These are phyloP conservation scores for Lycaon pictus DNA, from an alignment of 2,113 vertebrate genomes.

Conservation along the genomic window DNA sequence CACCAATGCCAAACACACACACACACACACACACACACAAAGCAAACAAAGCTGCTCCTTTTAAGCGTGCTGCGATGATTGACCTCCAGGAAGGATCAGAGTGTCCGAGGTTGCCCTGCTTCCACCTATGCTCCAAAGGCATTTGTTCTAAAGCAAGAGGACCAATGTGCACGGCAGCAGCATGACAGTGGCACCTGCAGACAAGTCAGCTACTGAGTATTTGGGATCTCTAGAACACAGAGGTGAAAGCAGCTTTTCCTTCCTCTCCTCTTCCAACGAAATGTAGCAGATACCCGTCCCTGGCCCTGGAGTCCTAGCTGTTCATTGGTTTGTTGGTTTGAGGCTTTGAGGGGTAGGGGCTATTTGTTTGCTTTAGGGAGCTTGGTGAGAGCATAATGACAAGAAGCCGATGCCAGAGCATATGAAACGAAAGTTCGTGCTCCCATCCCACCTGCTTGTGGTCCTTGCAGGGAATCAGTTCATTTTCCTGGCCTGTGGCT, in stretches of 20 bases:
- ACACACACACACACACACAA: neutral
- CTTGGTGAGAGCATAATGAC: neutral
- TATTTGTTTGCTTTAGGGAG: neutral
- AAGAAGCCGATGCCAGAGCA: neutral
- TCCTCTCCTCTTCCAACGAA: neutral
- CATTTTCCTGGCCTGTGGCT: neutral
- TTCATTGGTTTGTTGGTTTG: neutral
- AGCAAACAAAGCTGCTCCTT: neutral
- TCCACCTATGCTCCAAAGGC: too few relatives aligned
- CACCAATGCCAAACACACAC: neutral
- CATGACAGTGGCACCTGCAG: fast-evolving
- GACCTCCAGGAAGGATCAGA: neutral
- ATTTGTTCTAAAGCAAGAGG: neutral
- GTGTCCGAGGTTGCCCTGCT: neutral
- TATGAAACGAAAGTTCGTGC: neutral
- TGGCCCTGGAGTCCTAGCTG: too few relatives aligned
- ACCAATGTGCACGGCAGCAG: neutral
- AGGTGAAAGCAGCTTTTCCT: neutral
- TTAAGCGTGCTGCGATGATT: too few relatives aligned
- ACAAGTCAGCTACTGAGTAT: neutral
- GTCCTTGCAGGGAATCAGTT: too few relatives aligned
- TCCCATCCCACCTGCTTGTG: neutral
- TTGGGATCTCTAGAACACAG: neutral
- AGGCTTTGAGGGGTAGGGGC: neutral
- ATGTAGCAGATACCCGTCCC: too few relatives aligned